Evolutionary conservation across 2,888 invertebrate genomes (phyloP).

Genomic region (Euzophera pinguis): DNA sequence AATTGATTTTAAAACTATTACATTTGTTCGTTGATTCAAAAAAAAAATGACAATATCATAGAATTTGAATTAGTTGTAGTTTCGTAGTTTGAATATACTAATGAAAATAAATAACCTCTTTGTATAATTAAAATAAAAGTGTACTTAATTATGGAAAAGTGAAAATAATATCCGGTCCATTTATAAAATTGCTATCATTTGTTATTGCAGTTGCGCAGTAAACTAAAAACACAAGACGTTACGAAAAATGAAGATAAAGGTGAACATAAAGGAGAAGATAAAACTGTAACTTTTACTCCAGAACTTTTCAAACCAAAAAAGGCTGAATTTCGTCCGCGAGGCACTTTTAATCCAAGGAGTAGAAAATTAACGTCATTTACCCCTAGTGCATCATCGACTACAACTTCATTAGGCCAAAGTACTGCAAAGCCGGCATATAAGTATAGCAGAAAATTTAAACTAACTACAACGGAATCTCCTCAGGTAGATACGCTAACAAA

Average conservation of each 20-base stretch:
- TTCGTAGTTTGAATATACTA: too few relatives aligned
- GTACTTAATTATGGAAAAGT: too few relatives aligned
- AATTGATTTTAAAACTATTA: too few relatives aligned
- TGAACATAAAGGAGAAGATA: conserved; percentile 32
- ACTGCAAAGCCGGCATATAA: conserved; percentile 48
- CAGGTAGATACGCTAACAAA: conserved; percentile 34
- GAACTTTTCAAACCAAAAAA: conserved; percentile 36
- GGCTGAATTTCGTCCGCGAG: conserved; percentile 48
- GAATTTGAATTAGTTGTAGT: too few relatives aligned
- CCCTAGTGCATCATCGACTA: conserved; percentile 37
- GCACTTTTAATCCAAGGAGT: conserved; percentile 47
- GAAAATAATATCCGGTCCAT: too few relatives aligned
- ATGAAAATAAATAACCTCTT: too few relatives aligned
- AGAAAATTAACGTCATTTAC: conserved; percentile 46
- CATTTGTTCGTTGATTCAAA: too few relatives aligned
- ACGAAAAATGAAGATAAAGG: conserved; percentile 31
- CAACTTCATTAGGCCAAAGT: conserved; percentile 26
- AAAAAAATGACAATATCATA: too few relatives aligned
- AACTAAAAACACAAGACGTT: conserved; percentile 40
- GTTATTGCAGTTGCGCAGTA: conserved; percentile 55
- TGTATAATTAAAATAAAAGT: too few relatives aligned
- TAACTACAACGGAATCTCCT: conserved; percentile 43
- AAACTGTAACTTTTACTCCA: conserved; percentile 26
- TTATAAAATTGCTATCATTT: neutral
- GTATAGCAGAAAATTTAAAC: conserved; percentile 62